These are phyloP conservation scores for Podarcis raffonei DNA, from an alignment of 2,113 vertebrate species.

Conservation along the genomic window DNA sequence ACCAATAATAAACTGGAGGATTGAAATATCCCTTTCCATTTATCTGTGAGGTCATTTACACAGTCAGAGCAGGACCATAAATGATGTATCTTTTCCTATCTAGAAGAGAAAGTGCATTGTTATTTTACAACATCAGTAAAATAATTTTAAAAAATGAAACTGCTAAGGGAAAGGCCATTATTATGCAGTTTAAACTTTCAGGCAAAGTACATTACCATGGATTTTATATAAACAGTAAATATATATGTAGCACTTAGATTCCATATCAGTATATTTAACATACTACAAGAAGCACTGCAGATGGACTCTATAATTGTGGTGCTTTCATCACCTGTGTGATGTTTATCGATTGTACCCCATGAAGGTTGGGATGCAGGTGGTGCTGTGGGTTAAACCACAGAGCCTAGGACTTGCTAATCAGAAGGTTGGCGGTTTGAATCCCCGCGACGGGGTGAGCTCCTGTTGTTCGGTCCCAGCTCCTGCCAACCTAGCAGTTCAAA, in stretches of 20 bases:
- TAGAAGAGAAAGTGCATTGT: conserved; percentile 16
- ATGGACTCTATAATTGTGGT: background rate
- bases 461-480: no score
- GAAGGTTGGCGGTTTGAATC: no score
- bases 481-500: no score
- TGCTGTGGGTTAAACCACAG: no score
- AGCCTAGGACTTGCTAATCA: no score
- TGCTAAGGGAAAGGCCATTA: conserved; percentile 26
- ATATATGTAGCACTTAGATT: conserved; percentile 12
- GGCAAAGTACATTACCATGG: conserved; percentile 35
- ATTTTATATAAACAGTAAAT: conserved; percentile 53
- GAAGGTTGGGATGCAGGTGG: background rate
- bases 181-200: conserved; percentile 58
- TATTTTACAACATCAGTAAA: conserved; percentile 37
- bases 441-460: no score
- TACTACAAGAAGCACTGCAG: conserved; percentile 15
- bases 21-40: conserved; percentile 66
- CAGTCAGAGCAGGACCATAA: conserved; percentile 43
- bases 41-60: conserved; percentile 60
- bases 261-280: conserved; percentile 38
- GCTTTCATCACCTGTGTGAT: background rate
- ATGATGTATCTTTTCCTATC: conserved; percentile 43
- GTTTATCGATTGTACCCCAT: conserved; percentile 23
- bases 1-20: conserved; percentile 50
- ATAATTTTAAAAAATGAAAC: conserved; percentile 37